Evolutionary conservation across 2,797 vertebrate genomes (phyloP), one percentile per base, ranked within the genome.

Genomic region (Mormyrops boulengeri): DNA sequence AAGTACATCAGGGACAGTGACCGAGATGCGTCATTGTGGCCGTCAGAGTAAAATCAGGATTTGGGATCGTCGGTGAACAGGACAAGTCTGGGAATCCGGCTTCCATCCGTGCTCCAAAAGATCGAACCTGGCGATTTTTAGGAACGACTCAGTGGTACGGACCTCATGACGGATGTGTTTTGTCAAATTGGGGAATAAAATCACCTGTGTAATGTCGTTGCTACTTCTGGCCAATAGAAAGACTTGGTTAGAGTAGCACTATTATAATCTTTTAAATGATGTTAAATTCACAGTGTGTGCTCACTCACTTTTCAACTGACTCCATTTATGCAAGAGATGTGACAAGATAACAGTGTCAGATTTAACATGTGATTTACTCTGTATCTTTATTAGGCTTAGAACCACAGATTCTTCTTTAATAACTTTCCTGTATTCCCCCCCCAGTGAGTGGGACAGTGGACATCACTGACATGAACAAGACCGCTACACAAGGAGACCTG

Each of bases 381-480:
- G 66, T 73, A 38, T 38, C 66, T 73, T 73, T 38, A 73, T 38
- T 73, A 73, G 66, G 11, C 66, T 73, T 6, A 38, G 30, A 38
- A 73, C 30, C 26, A 38, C 26, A 38, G 66, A 14, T 4, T 4
- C 4, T 4, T 17, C 4, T 38, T 73, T 17, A 38, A 73, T 73
- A 73, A 6, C 22, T 47, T 50, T 26, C n/a, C 82, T 50, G 19
- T 26, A 26, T 26, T 60, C 6, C 41, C 55, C 55, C 62, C 17
- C 82, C 92, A 96, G 96, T 94, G 55, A 94, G 38, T 0, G 96
- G 96, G 9, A 92, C 90, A 0, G 92, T 96, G 50, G 88, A 1
- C 89, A 95, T 96, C 88, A 0, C 8, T 0, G 94, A 92, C 1
- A 91, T 91, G 17, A 92, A 94, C 26, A 7, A 89, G 77, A 95